A percentile compares a stretch with the other conserved stretches of the same genome.
Evolutionary conservation across 2,797 vertebrate genomes (phyloP).

Genomic region (Lagodon rhomboides): DNA sequence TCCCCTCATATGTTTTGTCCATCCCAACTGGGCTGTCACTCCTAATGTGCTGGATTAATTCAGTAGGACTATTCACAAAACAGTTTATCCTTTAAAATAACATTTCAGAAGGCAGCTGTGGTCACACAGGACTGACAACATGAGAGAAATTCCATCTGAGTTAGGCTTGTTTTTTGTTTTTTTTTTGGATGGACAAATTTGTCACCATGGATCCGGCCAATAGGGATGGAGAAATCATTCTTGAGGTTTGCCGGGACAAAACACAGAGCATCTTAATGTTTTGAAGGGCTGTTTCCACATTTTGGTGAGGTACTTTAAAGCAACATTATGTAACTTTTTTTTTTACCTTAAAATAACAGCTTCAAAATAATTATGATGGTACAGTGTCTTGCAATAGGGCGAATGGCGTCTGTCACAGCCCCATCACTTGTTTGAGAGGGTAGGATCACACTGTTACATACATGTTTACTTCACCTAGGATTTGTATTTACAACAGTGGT

Average conservation of each 20-base stretch:
- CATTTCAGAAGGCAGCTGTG: conserved; percentile 31
- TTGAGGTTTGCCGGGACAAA: background rate
- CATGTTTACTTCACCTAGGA: no score
- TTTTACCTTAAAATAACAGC: no score
- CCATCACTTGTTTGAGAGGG: no score
- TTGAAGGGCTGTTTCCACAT: background rate
- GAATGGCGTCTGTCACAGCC: no score
- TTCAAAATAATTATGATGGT: no score
- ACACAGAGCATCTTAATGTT: background rate
- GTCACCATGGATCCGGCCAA: background rate
- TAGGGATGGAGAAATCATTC: background rate
- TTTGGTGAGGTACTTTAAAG: background rate
- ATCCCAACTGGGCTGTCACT: conserved; percentile 53
- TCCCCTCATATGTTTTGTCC: conserved; percentile 68
- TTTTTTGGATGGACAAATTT: background rate
- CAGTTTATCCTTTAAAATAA: conserved; percentile 36
- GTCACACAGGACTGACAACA: conserved; percentile 10
- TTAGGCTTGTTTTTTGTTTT: background rate
- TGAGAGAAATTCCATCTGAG: background rate
- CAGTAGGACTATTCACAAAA: conserved; percentile 25
- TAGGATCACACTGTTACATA: no score
- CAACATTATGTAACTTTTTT: no score
- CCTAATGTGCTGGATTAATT: conserved; percentile 55
- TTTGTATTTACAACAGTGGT: no score
- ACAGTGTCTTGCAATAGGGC: no score